Evolutionary conservation across 2,113 vertebrate genomes (phyloP), one percentile per base, ranked within the genome.

Genomic region (Ranitomeya imitator): DNA sequence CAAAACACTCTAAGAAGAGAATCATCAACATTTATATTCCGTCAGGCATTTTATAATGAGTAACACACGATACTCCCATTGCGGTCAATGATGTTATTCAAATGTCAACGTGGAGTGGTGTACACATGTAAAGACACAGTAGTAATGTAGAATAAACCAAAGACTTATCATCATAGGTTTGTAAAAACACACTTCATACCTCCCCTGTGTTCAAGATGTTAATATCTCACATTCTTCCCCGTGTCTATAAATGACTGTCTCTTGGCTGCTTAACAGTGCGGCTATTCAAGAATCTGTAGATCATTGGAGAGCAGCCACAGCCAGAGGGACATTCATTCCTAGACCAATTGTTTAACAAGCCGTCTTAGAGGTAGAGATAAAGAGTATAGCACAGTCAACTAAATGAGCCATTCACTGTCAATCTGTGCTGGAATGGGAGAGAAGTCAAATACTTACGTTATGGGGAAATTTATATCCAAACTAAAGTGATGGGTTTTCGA

Each of bases 151-250:
- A 8, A 76, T 76, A 60, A 81, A 37, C 79, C 2, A 8, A 60
- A 59, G 59, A 81, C 79, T 60, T 81, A 60, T 81, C 78, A 81
- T 81, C n/a, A 59, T 61, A 61, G 79, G 79, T 81, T 81, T 81
- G 79, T 57, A 81, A 81, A 81, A 81, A 81, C 59, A 81, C 79
- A 60, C 79, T 81, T 60, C 54, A 80, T 80, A 59, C 78, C n/a
- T 80, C 78, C 78, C 79, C 15, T 18, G 79, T 81, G 79, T 61
- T 13, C 23, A 37, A 16, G 55, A 60, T 81, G 79, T 76, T 76
- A 60, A 80, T 80, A 80, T 81, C 55, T 16, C 16, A 61, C 55
- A 81, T 81, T 81, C 55, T 81, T 81, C 79, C 61, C 79, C 23
- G 45, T 81, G 55, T 61, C 55, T 81, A 81, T 59, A 81, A 81